Evolutionary conservation across 2,113 vertebrate species (phyloP), one percentile per base, ranked within the genome.

Genomic region (Gracilinanus agilis): DNA sequence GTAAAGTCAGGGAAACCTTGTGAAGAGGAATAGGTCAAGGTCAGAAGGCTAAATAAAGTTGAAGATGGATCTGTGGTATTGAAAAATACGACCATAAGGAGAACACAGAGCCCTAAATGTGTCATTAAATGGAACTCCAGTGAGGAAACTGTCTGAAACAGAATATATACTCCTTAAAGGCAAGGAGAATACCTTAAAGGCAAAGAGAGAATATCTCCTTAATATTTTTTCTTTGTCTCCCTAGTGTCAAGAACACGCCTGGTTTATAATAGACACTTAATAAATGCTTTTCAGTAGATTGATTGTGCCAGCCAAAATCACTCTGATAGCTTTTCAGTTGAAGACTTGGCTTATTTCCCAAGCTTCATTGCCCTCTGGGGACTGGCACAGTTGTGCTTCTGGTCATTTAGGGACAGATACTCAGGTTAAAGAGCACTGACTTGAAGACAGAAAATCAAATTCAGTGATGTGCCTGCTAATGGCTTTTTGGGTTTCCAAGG

Each of bases 401-500:
- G 55, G 34, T 89, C 90, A 9, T 8, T 88, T 92, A 75, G 24
- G 44, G 27, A 44, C 16, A 54, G 54, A 27, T 92, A 44, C 56
- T 93, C 27, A 93, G 23, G 54, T n/a, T n/a, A 75, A 9, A 1
- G 23, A 44, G 54, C 34, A 54, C 92, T 88, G 53, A 44, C 53
- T 9, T 53, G 10, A 88, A 58, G 58, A 58, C n/a, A n/a, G 55
- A 91, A 90, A 1, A 24, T 54, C 55, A 49, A 6, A 90, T 44
- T 67, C 44, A 21, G 23, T 0, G 7, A 34, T 1, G 21, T 83
- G 29, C 6, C 92, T 24, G 1, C 21, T 55, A 9, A 55, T 8
- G 8, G 44, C 6, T 88, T 83, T 92, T 67, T 88, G 29, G 53
- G 54, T 93, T 93, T 94, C 53, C 25, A 88, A 89, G 93, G 88